phyloP scores from a whole-genome alignment of 2,797 vertebrate species.

The Clarias laeviceps region DNA sequence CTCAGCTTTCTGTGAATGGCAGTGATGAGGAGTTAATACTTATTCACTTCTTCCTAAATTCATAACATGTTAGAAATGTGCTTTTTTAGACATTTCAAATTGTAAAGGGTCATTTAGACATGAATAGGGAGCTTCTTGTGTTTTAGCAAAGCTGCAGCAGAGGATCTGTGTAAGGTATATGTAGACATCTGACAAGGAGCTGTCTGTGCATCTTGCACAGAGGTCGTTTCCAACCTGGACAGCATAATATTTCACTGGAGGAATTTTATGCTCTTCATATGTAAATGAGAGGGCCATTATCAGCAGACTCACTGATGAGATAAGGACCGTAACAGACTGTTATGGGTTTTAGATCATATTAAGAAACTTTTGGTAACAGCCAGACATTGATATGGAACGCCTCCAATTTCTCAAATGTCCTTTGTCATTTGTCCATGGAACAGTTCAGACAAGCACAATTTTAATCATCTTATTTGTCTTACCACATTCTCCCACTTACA shows the following conservation, averaged over 20 bases:
- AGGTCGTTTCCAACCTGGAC: constrained; percentile 30
- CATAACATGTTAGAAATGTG: not conserved
- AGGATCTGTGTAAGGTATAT: constrained; percentile 47
- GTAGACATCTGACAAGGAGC: constrained; percentile 43
- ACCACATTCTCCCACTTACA: not conserved
- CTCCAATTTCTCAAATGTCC: constrained; percentile 12
- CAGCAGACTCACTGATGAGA: constrained; percentile 47
- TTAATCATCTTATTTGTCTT: constrained; percentile 16
- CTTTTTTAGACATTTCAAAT: constrained; percentile 4
- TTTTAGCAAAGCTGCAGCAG: constrained; percentile 22
- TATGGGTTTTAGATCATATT: constrained; percentile 49
- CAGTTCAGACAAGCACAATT: constrained; percentile 1
- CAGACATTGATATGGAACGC: constrained; percentile 25
- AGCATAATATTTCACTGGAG: constrained; percentile 60
- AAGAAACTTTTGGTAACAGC: constrained; percentile 30
- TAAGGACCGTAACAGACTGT: constrained; percentile 59
- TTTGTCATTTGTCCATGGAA: constrained; percentile 17
- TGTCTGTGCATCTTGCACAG: constrained; percentile 30
- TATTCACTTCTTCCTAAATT: not conserved
- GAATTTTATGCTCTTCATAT: constrained; percentile 61
- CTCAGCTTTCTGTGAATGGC: constrained; percentile 73
- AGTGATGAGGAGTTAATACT: constrained; percentile 34
- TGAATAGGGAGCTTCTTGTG: constrained; percentile 35
- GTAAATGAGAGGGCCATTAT: constrained; percentile 60
- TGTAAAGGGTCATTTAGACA: constrained; percentile 14